phyloP scores from a whole-genome alignment of 1,140 invertebrate species.

The Charaxes varanes region DNA sequence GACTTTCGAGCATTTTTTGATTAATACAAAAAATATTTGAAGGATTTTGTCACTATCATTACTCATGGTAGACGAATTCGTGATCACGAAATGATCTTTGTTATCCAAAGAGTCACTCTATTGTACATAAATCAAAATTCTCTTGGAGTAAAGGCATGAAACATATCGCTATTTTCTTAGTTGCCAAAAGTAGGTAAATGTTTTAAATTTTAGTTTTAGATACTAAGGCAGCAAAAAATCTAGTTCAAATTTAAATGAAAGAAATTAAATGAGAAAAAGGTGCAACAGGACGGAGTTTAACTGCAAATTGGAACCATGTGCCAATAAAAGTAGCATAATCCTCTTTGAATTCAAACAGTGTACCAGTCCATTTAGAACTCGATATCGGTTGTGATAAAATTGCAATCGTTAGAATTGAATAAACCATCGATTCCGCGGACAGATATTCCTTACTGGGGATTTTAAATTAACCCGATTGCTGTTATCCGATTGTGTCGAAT shows the following conservation, averaged over 20 bases:
- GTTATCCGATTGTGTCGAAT: constrained; percentile 21
- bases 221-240: too few species aligned
- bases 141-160: too few species aligned
- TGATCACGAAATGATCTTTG: too few species aligned
- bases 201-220: too few species aligned
- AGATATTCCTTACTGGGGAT: constrained; percentile 41
- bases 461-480: constrained; percentile 42
- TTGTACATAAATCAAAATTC: too few species aligned
- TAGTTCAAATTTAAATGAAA: background rate
- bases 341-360: constrained; percentile 49
- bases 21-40: too few species aligned
- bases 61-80: too few species aligned
- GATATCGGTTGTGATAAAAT: constrained; percentile 57
- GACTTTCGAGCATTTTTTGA: too few species aligned
- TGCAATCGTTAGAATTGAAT: constrained; percentile 60
- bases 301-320: constrained; percentile 47
- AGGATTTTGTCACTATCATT: too few species aligned
- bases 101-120: too few species aligned
- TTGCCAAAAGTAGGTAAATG: too few species aligned
- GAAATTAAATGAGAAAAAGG: constrained; percentile 24
- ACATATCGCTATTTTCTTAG: too few species aligned
- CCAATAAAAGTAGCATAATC: constrained; percentile 30
- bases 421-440: constrained; percentile 39
- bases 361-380: constrained; percentile 42
- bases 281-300: constrained; percentile 29